Base-by-base conservation (phyloP, 1,140 invertebrate genomes). In the Diabrotica virgifera region DNA sequence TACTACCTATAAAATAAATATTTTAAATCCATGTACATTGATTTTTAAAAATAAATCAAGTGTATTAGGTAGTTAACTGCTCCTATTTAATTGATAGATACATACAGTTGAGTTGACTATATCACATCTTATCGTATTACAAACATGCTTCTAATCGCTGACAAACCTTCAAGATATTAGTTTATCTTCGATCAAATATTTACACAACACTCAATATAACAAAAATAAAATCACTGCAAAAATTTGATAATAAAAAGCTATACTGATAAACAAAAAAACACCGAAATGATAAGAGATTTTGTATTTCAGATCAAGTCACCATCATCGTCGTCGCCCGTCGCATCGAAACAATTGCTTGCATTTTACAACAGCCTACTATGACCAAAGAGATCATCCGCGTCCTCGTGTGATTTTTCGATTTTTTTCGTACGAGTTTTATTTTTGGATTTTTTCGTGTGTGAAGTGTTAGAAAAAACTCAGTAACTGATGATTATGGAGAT, bases 401-500 rank as follows among this genome's bases (percentile, higher is more conserved):
- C 12, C 24, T 8, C 6, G n/a, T 10, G 53, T 55, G 53, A 38
- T 46, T 37, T 5, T 37, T 59, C n/a, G 10, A 11, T 6, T 12
- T 12, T 14, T 46, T 40, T 40, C 36, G 5, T 40, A 8, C 13
- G 8, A n/a, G 10, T 12, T 59, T 9, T 40, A 14, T 57, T 40
- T 56, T 37, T 37, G 5, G 55, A 50, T n/a, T 69, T 66, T 72
- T 71, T 70, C 68, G 71, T 52, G 71, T 67, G 71, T 74, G 71
- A 63, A 68, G 64, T 73, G 71, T 64, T 58, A 50, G 53, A 67
- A 61, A 65, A 70, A 65, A 65, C 69, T 65, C 62, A 66, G 65
- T 74, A 70, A 72, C 76, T 65, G 69, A 79, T 79, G 77, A 79
- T 78, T 78, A 79, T 79, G 78, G 78, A 79, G 77, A 78, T 78